These are phyloP conservation scores for Podilymbus podiceps DNA, from an alignment of 2,113 vertebrate species.

Conservation along the genomic window DNA sequence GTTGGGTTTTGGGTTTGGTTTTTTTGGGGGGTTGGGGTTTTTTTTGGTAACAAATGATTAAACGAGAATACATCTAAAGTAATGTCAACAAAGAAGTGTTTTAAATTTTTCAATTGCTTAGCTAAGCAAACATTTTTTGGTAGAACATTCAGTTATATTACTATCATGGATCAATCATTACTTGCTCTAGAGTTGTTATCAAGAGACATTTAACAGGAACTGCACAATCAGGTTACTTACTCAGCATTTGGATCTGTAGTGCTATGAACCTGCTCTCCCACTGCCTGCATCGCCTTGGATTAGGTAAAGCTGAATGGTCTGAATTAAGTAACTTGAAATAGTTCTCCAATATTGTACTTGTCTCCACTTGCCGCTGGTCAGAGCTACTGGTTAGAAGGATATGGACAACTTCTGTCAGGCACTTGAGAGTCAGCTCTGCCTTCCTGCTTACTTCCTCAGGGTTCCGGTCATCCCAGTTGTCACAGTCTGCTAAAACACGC, in stretches of 20 bases:
- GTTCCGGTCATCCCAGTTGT: slow-evolving; percentile 81
- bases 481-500: slow-evolving; percentile 89
- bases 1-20: too few relatives aligned
- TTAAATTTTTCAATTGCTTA: not conserved
- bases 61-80: not conserved
- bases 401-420: slow-evolving; percentile 94
- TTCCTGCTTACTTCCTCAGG: slow-evolving; percentile 86
- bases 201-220: not conserved
- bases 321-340: slow-evolving; percentile 98
- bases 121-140: not conserved
- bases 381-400: slow-evolving; percentile 93
- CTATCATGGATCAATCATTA: not conserved
- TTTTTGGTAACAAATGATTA: not conserved
- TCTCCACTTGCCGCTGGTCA: slow-evolving; percentile 96
- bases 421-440: slow-evolving; percentile 89
- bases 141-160: not conserved
- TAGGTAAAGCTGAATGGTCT: slow-evolving; percentile 85
- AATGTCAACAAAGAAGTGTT: not conserved
- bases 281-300: slow-evolving; percentile 75
- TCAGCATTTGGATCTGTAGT: slow-evolving; percentile 94
- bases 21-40: too few relatives aligned
- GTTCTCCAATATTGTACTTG: slow-evolving; percentile 90
- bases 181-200: not conserved
- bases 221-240: slow-evolving; percentile 73
- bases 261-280: slow-evolving; percentile 93